phyloP scores from a whole-genome alignment of 2,797 vertebrate species.

The Bradypus variegatus region DNA sequence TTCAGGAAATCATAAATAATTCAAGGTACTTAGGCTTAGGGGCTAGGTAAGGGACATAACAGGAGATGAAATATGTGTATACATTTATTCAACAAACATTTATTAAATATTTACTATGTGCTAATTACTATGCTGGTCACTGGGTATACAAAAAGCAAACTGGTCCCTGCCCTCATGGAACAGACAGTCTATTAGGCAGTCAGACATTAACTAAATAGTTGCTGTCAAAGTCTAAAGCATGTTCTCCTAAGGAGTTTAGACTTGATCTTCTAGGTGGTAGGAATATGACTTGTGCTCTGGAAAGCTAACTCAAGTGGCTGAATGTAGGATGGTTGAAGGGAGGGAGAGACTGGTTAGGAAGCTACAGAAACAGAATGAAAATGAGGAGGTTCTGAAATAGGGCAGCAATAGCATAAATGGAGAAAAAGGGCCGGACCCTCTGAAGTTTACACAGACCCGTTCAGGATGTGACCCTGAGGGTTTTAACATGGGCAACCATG shows the following conservation, averaged over 20 bases:
- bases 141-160: neutral
- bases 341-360: neutral
- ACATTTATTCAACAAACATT: neutral
- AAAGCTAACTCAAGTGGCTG: neutral
- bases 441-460: neutral
- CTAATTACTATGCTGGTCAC: neutral
- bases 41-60: neutral
- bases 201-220: neutral
- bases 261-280: neutral
- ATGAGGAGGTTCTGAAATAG: neutral
- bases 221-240: neutral
- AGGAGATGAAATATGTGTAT: neutral
- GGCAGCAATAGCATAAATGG: neutral
- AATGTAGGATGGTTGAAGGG: neutral
- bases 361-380: neutral
- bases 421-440: neutral
- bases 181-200: neutral
- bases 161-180: neutral
- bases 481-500: neutral
- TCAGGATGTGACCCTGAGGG: neutral
- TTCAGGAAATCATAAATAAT: constrained; percentile 29
- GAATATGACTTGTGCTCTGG: neutral
- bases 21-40: neutral
- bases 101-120: constrained; percentile 14
- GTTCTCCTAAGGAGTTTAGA: neutral